Evolutionary conservation across 1,140 invertebrate species (phyloP), one percentile per base, ranked within the genome.

Genomic region (Whitmania pigra): DNA sequence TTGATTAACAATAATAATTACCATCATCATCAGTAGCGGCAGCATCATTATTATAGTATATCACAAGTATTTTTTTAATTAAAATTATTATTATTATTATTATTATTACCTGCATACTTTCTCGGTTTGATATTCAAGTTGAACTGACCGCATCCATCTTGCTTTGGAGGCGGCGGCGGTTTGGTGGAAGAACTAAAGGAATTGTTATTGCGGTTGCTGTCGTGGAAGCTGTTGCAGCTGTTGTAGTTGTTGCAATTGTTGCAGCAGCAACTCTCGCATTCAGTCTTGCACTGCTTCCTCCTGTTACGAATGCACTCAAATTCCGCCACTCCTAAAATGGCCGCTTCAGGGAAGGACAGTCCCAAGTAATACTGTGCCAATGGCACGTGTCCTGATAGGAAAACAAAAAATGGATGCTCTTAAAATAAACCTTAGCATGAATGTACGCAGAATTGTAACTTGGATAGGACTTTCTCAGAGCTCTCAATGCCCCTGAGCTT

Each of bases 261-360:
- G 57, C 22, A 22, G 11, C 11, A 25, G 57, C 18, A 25, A 20
- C 3, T 1, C 11, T 63, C 57, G 15, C 57, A 63, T 63, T 63
- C 29, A 20, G 4, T 31, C 29, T 63, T 63, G 57, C 22, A 63
- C 15, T 49, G 43, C 15, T 49, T 49, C 43, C 43, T 49, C 43
- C 43, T 49, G 57, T 20, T 22, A 13, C 57, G 11, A 15, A 31
- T 31, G 22, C 29, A 31, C 57, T 63, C 57, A 18, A 63, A 63
- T 31, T 63, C 22, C 9, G 57, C 57, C 15, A 63, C 57, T 31
- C 57, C 57, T 63, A 63, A 25, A 20, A 63, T 63, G 29, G 22
- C 57, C 29, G 57, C 57, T 63, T 63, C 57, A 1, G 57, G 57
- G 15, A 63, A 63, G 57, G 57, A 63, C 29, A 63, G 57, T n/a